These are phyloP conservation scores for Paracentrotus lividus DNA, from an alignment of 53 echinoderm and acorn worm genomes.

Conservation along the genomic window DNA sequence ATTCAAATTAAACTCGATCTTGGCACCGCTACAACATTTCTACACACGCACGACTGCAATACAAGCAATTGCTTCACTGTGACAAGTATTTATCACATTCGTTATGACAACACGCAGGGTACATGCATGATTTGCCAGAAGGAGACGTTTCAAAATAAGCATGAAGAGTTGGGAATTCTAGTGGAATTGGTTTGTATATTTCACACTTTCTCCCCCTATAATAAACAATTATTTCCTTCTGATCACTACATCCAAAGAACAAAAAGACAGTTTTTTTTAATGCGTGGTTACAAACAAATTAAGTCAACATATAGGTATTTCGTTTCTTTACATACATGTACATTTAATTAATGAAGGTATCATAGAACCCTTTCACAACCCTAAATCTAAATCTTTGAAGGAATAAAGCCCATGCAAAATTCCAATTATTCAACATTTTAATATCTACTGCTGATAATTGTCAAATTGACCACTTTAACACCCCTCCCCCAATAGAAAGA, in stretches of 20 bases:
- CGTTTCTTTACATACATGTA: not conserved
- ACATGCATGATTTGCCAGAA: not conserved
- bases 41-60: not conserved
- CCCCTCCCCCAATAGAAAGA: no score
- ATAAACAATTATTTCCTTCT: not conserved
- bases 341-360: not conserved
- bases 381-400: no score
- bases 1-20: conserved; percentile 10
- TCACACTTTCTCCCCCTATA: not conserved
- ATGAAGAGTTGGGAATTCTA: not conserved
- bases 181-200: not conserved
- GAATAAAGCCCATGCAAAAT: no score
- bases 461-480: no score
- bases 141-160: not conserved
- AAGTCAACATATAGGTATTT: no score
- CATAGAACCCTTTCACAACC: no score
- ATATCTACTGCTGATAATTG: no score
- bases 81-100: conserved; percentile 27
- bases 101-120: not conserved
- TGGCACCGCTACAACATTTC: conserved; percentile 1
- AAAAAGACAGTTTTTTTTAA: no score
- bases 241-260: not conserved
- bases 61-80: not conserved
- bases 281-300: no score
- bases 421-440: no score